These are phyloP conservation scores for Vanessa tameamea DNA, from an alignment of 1,140 invertebrate genomes.

Conservation along the genomic window DNA sequence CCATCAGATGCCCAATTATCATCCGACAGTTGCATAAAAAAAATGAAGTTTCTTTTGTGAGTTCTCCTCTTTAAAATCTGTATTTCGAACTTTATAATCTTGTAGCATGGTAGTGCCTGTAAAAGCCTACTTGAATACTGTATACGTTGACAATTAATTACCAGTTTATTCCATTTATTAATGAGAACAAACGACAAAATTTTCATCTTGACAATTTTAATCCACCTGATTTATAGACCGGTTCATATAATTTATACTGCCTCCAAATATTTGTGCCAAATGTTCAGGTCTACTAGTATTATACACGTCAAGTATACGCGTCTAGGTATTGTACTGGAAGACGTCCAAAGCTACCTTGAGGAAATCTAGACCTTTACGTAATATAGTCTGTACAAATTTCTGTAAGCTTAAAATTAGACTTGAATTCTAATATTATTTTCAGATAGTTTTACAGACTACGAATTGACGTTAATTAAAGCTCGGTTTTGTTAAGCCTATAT, in stretches of 20 bases:
- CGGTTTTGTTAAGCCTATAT: too few species aligned
- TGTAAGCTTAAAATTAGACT: background rate
- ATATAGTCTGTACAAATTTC: background rate
- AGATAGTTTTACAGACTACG: background rate
- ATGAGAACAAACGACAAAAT: too few species aligned
- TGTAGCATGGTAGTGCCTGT: too few species aligned
- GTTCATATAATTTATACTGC: background rate
- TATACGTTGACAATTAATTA: too few species aligned
- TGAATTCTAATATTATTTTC: background rate
- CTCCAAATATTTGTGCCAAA: background rate
- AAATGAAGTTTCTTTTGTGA: too few species aligned
- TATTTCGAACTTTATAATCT: too few species aligned
- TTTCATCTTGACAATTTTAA: background rate
- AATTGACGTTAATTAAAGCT: too few species aligned
- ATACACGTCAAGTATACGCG: slow-evolving; percentile 4
- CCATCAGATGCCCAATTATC: too few species aligned
- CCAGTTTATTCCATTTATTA: too few species aligned
- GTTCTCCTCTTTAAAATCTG: too few species aligned
- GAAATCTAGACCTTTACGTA: slow-evolving; percentile 21
- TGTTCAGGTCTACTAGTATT: background rate
- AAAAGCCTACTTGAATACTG: too few species aligned
- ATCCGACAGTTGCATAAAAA: too few species aligned
- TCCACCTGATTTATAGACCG: background rate
- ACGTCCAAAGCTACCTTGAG: slow-evolving; percentile 19
- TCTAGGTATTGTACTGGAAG: slow-evolving; percentile 15